Percentiles rank a stretch among this genome's conserved stretches.
Conservation (phyloP, 2,888 invertebrate genomes). For the Nasonia oneida region DNA sequence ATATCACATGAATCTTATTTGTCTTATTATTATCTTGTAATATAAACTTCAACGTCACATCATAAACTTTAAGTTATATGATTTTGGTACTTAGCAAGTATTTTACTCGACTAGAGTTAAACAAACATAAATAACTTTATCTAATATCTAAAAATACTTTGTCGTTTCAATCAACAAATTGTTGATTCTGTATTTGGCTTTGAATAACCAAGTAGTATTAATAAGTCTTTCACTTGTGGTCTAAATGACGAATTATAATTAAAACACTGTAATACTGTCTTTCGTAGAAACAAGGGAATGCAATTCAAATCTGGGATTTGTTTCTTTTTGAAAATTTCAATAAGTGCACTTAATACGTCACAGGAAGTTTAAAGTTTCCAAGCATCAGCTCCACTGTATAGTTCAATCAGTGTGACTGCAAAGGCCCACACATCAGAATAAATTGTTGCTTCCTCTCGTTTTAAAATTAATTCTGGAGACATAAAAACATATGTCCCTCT, state of each 20-base stretch:
- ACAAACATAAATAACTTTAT: too few relatives aligned
- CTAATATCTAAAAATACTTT: background rate
- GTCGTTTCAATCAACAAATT: background rate
- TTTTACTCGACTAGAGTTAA: too few relatives aligned
- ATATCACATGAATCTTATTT: too few relatives aligned
- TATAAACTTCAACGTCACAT: too few relatives aligned
- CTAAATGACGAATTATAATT: background rate
- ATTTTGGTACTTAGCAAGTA: too few relatives aligned
- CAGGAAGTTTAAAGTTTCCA: slow-evolving; percentile 26
- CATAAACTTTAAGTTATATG: too few relatives aligned
- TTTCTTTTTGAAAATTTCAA: background rate
- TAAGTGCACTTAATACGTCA: background rate
- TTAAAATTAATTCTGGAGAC: slow-evolving; percentile 50
- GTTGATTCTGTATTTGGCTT: background rate
- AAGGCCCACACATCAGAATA: slow-evolving; percentile 58
- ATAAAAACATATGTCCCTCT: slow-evolving; percentile 26
- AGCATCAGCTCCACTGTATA: slow-evolving; percentile 44
- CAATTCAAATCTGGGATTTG: background rate
- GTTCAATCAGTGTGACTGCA: slow-evolving; percentile 51
- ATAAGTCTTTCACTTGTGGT: background rate
- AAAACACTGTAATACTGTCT: background rate
- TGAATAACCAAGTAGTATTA: slow-evolving; percentile 3
- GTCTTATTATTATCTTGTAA: too few relatives aligned
- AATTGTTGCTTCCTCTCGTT: slow-evolving; percentile 16
- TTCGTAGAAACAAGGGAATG: background rate